Evolutionary conservation across 1,140 invertebrate species (phyloP), one percentile per base, ranked within the genome.

Genomic region (Pectinophora gossypiella): DNA sequence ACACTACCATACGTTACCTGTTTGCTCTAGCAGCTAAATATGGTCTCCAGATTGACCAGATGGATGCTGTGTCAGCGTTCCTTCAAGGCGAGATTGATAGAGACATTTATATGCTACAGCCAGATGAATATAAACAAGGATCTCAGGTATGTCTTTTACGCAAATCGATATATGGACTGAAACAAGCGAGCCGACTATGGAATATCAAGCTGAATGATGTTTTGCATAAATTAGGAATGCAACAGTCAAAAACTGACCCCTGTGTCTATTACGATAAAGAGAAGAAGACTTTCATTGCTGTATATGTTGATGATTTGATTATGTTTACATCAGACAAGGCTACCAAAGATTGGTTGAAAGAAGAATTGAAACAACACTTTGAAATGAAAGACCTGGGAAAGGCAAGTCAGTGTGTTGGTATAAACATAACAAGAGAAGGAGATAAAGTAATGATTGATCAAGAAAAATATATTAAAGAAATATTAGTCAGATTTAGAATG

Each of bases 1-100:
- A 46, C 20, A 7, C 55, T 19, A 56, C 32, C 61, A 62, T 87
- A 46, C 72, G 84, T 62, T 63, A 72, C n/a, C 64, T 75, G 27
- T 59, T 86, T 22, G 72, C 82, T 7, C 81, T 89, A 60, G 54
- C 86, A 20, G 71, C 87, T 68, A 84, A 85, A 47, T 54, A 62
- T 44, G 52, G 88, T 32, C 69, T 89, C 23, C 70, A 81, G 55
- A 54, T 72, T 16, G 61, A 86, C 36, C 51, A 52, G 9, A 45
- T 52, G 51, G 51, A 52, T 35, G 51, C 46, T 19, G 46, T 46
- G 22, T 46, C 85, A 2, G 51, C 51, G 2, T 52, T 52, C 21
- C 56, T 85, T 13, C 59, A 85, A 53, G 81, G 70, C 27, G 22
- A 46, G 6, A 60, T 87, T 42, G 64, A 82, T 23, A 83, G 88